phyloP scores from a whole-genome alignment of 1,140 invertebrate genomes.

The Neodiprion pinetum region DNA sequence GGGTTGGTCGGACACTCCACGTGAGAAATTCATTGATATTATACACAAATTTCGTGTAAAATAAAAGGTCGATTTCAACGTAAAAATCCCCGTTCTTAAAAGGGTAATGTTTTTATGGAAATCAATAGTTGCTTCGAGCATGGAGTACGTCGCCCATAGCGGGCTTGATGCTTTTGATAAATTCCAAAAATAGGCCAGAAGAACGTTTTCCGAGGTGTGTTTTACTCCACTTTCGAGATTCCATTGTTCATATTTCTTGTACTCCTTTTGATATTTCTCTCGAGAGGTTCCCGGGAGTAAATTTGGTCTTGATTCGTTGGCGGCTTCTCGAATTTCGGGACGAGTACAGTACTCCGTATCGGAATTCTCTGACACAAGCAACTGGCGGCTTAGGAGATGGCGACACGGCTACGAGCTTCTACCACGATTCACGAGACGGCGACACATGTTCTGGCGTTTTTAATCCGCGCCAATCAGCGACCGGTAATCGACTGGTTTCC shows the following conservation, averaged over 20 bases:
- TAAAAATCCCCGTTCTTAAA: no score
- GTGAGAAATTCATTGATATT: no score
- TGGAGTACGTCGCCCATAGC: not conserved
- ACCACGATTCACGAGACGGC: no score
- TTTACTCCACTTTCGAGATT: not conserved
- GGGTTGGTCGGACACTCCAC: no score
- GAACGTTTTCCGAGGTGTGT: not conserved
- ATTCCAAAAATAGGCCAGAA: not conserved
- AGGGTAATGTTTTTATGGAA: not conserved
- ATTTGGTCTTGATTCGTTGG: not conserved
- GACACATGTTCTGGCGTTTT: no score
- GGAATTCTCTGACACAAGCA: not conserved
- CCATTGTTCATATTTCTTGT: not conserved
- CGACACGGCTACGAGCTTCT: no score
- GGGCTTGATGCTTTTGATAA: not conserved
- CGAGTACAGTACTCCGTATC: not conserved
- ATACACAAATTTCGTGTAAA: no score
- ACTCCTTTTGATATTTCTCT: not conserved
- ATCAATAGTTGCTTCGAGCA: not conserved
- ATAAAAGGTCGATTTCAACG: no score
- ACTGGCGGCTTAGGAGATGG: no score
- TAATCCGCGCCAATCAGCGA: no score
- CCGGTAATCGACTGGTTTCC: no score
- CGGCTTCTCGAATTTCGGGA: not conserved
- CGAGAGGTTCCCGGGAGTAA: not conserved